Evolutionary conservation across 2,888 invertebrate genomes (phyloP), one percentile per base, ranked within the genome.

Genomic region (Nezara viridula): DNA sequence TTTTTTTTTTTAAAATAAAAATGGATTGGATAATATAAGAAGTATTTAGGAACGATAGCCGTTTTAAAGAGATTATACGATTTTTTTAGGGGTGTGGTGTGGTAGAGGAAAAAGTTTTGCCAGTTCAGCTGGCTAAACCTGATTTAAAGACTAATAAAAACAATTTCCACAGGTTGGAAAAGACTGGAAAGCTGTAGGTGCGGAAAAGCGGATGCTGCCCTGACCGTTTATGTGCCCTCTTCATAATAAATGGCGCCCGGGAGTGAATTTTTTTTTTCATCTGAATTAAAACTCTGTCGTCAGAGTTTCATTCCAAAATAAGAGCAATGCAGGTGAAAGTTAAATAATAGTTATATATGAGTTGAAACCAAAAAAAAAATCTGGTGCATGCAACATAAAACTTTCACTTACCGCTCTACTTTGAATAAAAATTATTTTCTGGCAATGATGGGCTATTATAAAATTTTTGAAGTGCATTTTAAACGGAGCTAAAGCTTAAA

Each of bases 141-240:
- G 66, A 73, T 73, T 73, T 73, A 73, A 73, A 73, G 66, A 21
- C 66, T 73, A 73, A 32, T 73, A 73, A 73, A 73, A 73, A 73
- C 66, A 73, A 73, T 73, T 73, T 73, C 19, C 66, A 73, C 32
- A 37, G 19, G 66, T 37, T 19, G 37, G 37, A 73, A 73, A 73
- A 73, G 66, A 37, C 19, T 6, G 66, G 66, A 37, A 73, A 37
- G 66, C 66, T 19, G 66, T 73, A 73, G 32, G 66, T 73, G 66
- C 37, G 66, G 66, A 73, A 73, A 73, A 73, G 19, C 37, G 66
- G 60, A 27, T 60, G 60, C 19, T 1, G 2, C 21, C 10, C 66
- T 73, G 32, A 19, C 32, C 32, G 7, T 73, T 73, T 73, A 73
- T 16, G 37, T 73, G 19, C 66, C 21, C 60, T 60, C 60, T 73